Evolutionary conservation across 2,888 invertebrate genomes (phyloP), one percentile per base, ranked within the genome.

Genomic region (Xylota sylvarum): DNA sequence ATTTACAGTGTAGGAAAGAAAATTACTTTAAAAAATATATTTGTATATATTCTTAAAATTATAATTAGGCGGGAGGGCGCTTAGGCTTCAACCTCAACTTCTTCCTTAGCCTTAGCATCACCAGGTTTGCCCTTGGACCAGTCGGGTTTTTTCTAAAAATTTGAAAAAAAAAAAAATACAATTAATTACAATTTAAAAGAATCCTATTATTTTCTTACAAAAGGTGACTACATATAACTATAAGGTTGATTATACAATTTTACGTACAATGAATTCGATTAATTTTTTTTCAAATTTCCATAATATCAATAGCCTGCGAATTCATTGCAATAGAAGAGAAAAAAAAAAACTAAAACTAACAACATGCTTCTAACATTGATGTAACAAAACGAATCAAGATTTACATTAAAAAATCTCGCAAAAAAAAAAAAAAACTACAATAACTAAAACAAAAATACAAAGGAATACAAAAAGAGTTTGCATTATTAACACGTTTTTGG

Each of bases 111-210:
- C 96, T 97, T 97, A 93, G 95, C 95, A 91, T 97, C 97, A 92
- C 96, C 96, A 93, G 95, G 95, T 93, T 97, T 97, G 94, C 95
- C 95, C 95, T 97, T 97, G 93, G 97, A 97, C 97, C 97, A 97
- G 94, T 97, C 97, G 91, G 97, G 97, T 94, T 97, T 97, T 94
- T 97, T 97, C 97, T 97, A 94, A 94, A 94, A 91, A 62, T 80
- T 52, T 40, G 14, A 46, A 69, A 4, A 23, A 46, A 69, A 4
- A 55, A 23, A 84, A 50, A 65, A 60, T 10, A 74, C 50, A n/a
- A 12, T 27, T 40, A 6, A 67, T 65, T 52, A 77, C 19, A 9
- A 32, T 14, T 12, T 1, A 12, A 19, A 32, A 17, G 0, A 5
- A 14, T 32, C 4, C n/a, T n/a, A 52, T n/a, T 35, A 52, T 37